A percentile compares a stretch with the other conserved stretches of the same genome.
Evolutionary conservation across 92 coral and sea anemone genomes (phyloP).

Genomic region (Phymanthus crucifer): DNA sequence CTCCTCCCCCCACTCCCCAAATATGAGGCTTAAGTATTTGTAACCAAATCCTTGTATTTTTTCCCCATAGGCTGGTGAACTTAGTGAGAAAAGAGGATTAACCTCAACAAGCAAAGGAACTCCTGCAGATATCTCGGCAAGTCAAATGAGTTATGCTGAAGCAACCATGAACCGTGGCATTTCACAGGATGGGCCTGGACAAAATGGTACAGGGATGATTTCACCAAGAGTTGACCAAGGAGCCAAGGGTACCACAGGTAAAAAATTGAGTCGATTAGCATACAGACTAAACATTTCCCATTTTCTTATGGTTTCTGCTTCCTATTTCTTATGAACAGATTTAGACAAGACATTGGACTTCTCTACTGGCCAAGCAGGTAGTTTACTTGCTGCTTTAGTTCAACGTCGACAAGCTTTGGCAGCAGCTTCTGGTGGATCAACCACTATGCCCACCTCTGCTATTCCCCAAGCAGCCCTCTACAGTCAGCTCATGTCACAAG

Average conservation of each 20-base stretch:
- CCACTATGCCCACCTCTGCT: slow-evolving; percentile 31
- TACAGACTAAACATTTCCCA: background rate
- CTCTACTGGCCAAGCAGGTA: slow-evolving; percentile 84
- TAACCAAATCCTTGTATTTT: background rate
- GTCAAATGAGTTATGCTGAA: slow-evolving; percentile 40
- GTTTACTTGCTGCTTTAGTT: slow-evolving; percentile 76
- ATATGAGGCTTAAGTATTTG: too few relatives aligned
- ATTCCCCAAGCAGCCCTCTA: slow-evolving; percentile 55
- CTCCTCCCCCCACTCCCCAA: too few relatives aligned
- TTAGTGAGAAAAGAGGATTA: slow-evolving; percentile 60
- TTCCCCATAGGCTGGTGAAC: slow-evolving; percentile 60
- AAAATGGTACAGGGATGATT: slow-evolving; percentile 31
- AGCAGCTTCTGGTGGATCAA: slow-evolving; percentile 47
- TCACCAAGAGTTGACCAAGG: slow-evolving; percentile 29
- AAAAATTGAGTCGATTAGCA: too few relatives aligned
- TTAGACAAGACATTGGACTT: slow-evolving; percentile 61
- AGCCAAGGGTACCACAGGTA: slow-evolving; percentile 28
- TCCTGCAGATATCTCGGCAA: slow-evolving; percentile 37
- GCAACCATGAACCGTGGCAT: slow-evolving; percentile 35
- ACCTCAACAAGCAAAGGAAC: slow-evolving; percentile 1
- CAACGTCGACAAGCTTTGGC: slow-evolving; percentile 84
- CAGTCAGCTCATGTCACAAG: slow-evolving; percentile 62
- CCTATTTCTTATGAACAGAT: slow-evolving; percentile 11
- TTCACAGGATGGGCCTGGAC: slow-evolving; percentile 25
- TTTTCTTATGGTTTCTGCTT: background rate